These are phyloP conservation scores for Brachionus plicatilis DNA, from an alignment of 1,140 invertebrate species.

Conservation along the genomic window DNA sequence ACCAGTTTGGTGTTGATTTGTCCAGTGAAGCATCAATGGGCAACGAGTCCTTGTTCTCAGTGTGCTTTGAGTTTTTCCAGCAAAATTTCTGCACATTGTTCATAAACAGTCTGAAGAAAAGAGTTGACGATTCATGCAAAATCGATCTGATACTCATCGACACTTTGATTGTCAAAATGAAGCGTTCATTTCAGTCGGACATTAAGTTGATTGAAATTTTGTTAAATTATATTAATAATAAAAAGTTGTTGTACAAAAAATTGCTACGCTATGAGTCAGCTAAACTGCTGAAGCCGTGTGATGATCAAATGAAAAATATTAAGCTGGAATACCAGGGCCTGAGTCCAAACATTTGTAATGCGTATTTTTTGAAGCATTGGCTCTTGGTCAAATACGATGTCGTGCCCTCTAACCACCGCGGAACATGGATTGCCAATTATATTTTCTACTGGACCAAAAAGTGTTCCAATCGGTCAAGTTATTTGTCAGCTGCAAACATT, in stretches of 20 bases:
- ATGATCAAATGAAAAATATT: slow-evolving; percentile 3
- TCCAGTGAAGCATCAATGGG: neutral
- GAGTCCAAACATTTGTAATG: neutral
- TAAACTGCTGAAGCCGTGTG: neutral
- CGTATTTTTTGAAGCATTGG: slow-evolving; percentile 4
- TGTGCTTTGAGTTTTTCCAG: neutral
- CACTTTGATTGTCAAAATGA: slow-evolving; percentile 2
- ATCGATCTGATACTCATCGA: neutral
- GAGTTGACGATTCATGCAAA: neutral
- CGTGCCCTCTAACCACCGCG: neutral
- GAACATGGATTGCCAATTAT: neutral
- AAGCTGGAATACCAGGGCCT: neutral
- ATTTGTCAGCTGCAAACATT: neutral
- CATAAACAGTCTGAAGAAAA: neutral
- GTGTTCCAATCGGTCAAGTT: neutral
- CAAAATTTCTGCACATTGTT: neutral
- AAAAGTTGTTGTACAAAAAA: slow-evolving; percentile 8
- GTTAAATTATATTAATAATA: neutral
- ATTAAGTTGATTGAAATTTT: neutral
- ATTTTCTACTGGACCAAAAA: neutral
- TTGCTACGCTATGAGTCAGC: neutral
- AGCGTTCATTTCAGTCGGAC: neutral
- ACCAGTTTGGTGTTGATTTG: neutral
- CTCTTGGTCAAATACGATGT: slow-evolving; percentile 12
- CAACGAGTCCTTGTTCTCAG: neutral